These are phyloP conservation scores for Mirza zaza DNA, from an alignment of 2,113 vertebrate genomes.

Conservation along the genomic window DNA sequence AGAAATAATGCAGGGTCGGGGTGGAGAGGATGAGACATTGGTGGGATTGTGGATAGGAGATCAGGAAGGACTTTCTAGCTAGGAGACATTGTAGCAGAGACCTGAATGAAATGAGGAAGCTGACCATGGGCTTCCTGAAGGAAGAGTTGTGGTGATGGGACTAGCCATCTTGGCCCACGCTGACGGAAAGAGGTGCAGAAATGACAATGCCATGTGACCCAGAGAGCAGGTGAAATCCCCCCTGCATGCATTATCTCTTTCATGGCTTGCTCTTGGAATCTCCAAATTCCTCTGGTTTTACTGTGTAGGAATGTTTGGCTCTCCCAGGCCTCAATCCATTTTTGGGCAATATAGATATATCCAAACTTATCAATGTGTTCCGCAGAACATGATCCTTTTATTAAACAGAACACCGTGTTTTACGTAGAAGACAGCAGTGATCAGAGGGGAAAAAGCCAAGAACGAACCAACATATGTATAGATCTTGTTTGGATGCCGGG, in stretches of 20 bases:
- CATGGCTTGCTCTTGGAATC: not conserved
- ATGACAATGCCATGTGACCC: not conserved
- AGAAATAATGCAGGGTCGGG: not conserved
- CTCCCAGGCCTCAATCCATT: not conserved
- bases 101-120: not conserved
- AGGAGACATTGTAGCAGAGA: not conserved
- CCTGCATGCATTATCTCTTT: not conserved
- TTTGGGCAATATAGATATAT: not conserved
- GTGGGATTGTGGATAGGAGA: not conserved
- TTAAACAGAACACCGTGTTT: not conserved
- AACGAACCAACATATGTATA: fast-evolving
- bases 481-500: not conserved
- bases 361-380: not conserved
- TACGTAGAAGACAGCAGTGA: not conserved
- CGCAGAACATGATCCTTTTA: not conserved
- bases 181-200: not conserved
- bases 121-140: not conserved
- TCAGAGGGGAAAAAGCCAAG: not conserved
- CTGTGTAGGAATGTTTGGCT: not conserved
- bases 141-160: not conserved
- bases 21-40: not conserved
- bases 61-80: not conserved
- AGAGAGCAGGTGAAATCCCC: not conserved
- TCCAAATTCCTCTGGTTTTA: not conserved
- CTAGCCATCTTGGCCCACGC: not conserved